Evolutionary conservation across 1,140 invertebrate genomes (phyloP), one percentile per base, ranked within the genome.

Genomic region (Drosophila athabasca): DNA sequence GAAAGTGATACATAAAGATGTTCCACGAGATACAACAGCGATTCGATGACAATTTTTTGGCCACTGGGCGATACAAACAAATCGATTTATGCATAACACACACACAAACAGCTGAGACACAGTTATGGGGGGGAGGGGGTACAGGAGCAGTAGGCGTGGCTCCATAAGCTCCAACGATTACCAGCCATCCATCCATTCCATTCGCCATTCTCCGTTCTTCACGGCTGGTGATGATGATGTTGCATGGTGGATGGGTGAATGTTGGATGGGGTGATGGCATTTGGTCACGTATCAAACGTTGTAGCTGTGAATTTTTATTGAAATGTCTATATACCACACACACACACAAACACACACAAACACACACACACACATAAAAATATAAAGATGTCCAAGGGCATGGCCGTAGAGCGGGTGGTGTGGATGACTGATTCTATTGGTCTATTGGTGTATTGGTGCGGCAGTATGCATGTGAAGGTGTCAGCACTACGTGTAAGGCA

Each of bases 61-160:
- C 11, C 49, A 57, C 49, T 54, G 49, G 51, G 5, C 41, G 35
- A 13, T 44, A 61, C 52, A 69, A 80, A 76, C 62, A 67, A 70
- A 81, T 85, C 81, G 77, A 85, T 66, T 81, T 77, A 81, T 85
- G 76, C 72, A 81, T 58, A 19, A 24, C n/a, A 46, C 11, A 54
- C 29, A 53, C 9, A 17, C 13, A 6, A 13, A 45, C 22, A 62
- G 22, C 41, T 49, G 31, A 35, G 31, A 54, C 31, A 31, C 45
- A 48, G 19, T 17, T 26, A 46, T 35, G 53, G 17, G 17, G 19
- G 11, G 44, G 26, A n/a, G 49, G 35, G 1, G 6, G 7, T 31
- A 35, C 15, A 53, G 68, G 46, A 45, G 64, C 24, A 46, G 49
- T 46, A 15, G 51, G 45, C 41, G 11, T 55, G 39, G 54, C 29